Evolutionary conservation across 2,113 vertebrate species (phyloP).

Genomic region (Parus major): DNA sequence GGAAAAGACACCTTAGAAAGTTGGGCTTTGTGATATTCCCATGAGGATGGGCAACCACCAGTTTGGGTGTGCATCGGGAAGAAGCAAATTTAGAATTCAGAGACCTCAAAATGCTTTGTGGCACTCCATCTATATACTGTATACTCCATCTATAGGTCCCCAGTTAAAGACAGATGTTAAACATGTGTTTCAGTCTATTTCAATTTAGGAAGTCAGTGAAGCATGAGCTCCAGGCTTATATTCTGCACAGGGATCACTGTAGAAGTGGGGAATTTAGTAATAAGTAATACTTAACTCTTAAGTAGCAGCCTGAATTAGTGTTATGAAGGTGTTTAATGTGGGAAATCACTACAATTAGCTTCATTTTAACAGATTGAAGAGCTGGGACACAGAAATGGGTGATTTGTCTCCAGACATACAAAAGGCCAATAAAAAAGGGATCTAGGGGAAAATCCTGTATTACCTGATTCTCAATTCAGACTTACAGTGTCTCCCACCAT

Average conservation of each 20-base stretch:
- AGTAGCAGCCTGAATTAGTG: neutral
- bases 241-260: neutral
- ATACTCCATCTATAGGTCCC: neutral
- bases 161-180: constrained; percentile 50
- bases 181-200: constrained; percentile 40
- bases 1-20: neutral
- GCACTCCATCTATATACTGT: neutral
- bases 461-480: neutral
- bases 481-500: neutral
- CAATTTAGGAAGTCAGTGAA: constrained; percentile 20
- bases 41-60: neutral
- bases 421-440: neutral
- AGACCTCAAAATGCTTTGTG: neutral
- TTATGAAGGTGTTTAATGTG: neutral
- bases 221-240: neutral
- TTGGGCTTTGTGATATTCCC: neutral
- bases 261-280: constrained; percentile 1
- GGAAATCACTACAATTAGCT: constrained; percentile 10
- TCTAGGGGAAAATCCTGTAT: neutral
- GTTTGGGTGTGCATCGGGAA: neutral
- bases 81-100: neutral
- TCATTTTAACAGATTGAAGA: neutral
- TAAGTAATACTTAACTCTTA: constrained; percentile 39
- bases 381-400: neutral
- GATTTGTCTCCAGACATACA: neutral